Conservation (phyloP, 2,797 vertebrate genomes). For the Sebastes trivittatus region DNA sequence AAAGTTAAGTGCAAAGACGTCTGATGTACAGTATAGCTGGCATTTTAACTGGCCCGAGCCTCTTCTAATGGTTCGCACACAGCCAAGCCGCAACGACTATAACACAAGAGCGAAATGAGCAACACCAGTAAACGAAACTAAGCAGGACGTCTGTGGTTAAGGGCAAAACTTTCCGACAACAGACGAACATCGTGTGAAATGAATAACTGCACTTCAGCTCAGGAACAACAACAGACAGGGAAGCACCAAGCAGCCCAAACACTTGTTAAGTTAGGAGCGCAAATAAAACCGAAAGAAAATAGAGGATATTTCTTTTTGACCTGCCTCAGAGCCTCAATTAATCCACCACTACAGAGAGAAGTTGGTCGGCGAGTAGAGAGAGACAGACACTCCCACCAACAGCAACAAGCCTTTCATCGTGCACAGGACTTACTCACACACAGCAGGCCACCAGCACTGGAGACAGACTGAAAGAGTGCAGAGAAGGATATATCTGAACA, state of each 20-base stretch:
- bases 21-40: conserved; percentile 7
- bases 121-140: conserved; percentile 29
- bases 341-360: conserved; percentile 31
- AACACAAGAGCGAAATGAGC: conserved; percentile 3
- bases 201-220: background rate
- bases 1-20: background rate
- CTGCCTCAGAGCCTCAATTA: conserved; percentile 42
- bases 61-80: conserved; percentile 24
- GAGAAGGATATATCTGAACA: conserved; percentile 4
- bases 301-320: background rate
- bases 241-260: background rate
- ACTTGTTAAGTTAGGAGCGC: background rate
- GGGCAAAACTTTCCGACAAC: conserved; percentile 32
- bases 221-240: conserved; percentile 6
- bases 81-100: conserved; percentile 23
- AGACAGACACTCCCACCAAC: conserved; percentile 25
- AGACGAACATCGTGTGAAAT: conserved; percentile 19
- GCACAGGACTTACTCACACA: conserved; percentile 30
- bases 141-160: conserved; percentile 35
- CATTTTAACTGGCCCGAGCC: conserved; percentile 15
- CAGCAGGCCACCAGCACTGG: conserved; percentile 33
- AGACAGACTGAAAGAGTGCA: conserved; percentile 1
- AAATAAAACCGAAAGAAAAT: conserved; percentile 29
- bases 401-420: conserved; percentile 47
- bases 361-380: conserved; percentile 5